A percentile compares a stretch with the other conserved stretches of the same genome.
These are phyloP conservation scores for Alentia gelatinosa DNA, from an alignment of 2,888 invertebrate genomes.

Conservation along the genomic window DNA sequence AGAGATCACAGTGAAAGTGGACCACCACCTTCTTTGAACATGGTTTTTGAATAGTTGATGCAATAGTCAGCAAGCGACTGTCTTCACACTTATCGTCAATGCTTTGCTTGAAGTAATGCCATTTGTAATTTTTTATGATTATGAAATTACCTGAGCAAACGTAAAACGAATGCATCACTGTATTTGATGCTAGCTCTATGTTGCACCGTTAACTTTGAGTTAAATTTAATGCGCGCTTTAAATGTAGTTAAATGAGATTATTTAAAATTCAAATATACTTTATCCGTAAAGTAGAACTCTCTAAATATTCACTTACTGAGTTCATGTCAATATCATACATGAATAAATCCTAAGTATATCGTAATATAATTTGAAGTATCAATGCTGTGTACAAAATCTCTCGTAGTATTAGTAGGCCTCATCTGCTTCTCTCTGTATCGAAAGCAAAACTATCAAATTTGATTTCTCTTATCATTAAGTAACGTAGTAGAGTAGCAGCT, in stretches of 20 bases:
- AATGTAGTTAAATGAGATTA: not conserved
- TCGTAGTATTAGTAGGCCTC: too few relatives aligned
- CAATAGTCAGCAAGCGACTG: not conserved
- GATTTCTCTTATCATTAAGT: too few relatives aligned
- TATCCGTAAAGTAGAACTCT: too few relatives aligned
- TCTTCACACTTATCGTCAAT: conserved; percentile 8
- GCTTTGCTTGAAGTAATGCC: conserved; percentile 43
- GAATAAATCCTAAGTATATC: too few relatives aligned
- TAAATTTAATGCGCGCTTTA: conserved; percentile 16
- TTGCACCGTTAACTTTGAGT: not conserved
- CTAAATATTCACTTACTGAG: too few relatives aligned
- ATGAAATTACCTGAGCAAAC: not conserved
- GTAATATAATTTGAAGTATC: too few relatives aligned
- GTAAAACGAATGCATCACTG: not conserved
- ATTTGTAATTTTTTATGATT: not conserved
- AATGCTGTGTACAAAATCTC: too few relatives aligned
- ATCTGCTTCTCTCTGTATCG: too few relatives aligned
- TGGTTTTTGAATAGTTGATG: conserved; percentile 29
- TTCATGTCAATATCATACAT: too few relatives aligned
- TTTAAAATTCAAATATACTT: too few relatives aligned
- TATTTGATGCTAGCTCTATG: not conserved
- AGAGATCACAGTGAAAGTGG: not conserved
- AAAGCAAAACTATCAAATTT: too few relatives aligned
- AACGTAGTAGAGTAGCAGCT: too few relatives aligned
- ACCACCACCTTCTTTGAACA: not conserved